These are phyloP conservation scores for Cryptus armator DNA, from an alignment of 2,888 invertebrate species.

Conservation along the genomic window DNA sequence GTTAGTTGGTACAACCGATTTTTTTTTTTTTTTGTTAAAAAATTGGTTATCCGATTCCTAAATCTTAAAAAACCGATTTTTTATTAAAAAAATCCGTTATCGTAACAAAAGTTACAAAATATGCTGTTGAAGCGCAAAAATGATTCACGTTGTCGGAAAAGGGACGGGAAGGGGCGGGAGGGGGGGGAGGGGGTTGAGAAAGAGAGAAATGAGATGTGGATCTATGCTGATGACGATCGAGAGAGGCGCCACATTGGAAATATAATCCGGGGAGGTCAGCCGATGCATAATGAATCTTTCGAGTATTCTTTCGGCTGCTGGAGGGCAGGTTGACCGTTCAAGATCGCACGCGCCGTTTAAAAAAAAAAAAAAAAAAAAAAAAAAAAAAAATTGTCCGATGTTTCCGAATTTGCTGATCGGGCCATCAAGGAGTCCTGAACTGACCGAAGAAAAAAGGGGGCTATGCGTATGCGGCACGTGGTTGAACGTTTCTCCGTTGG, in stretches of 20 bases:
- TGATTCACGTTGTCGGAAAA: background rate
- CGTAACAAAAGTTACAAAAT: background rate
- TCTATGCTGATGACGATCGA: slow-evolving; percentile 76
- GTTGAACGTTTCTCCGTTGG: slow-evolving; percentile 19
- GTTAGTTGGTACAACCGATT: too few species aligned
- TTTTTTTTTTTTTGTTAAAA: too few species aligned
- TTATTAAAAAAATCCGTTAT: background rate
- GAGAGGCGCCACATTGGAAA: slow-evolving; percentile 51
- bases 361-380: slow-evolving; percentile 5
- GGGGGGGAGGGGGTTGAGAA: background rate
- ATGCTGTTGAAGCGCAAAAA: background rate
- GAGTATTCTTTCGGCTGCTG: slow-evolving; percentile 57
- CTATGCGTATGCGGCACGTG: slow-evolving; percentile 34
- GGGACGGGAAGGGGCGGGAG: background rate
- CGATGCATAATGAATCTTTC: slow-evolving; percentile 78
- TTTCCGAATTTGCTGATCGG: slow-evolving; percentile 10
- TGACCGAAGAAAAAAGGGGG: slow-evolving; percentile 10
- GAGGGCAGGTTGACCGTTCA: slow-evolving; percentile 35
- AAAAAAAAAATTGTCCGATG: background rate
- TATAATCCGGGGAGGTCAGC: slow-evolving; percentile 77
- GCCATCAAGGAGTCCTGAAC: background rate
- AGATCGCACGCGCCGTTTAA: slow-evolving; percentile 9
- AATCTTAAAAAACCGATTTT: too few species aligned
- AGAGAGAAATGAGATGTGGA: slow-evolving; percentile 71
- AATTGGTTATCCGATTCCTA: too few species aligned